Base-by-base conservation (phyloP, 2,797 vertebrate genomes). In the Chromis chromis region DNA sequence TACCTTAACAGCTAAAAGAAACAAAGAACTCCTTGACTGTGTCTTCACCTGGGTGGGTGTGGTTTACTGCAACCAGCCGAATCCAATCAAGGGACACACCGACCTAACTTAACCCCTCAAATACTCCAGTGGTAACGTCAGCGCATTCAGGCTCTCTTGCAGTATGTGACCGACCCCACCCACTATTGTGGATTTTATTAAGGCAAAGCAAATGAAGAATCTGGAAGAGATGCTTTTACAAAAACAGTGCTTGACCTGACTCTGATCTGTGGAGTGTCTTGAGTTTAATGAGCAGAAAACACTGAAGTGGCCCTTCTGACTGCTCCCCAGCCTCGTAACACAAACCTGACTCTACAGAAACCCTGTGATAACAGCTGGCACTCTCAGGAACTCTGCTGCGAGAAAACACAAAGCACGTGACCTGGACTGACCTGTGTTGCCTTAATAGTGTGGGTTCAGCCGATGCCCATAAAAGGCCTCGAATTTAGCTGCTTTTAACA, bases 311-410 rank as follows among this genome's bases (percentile, higher is more conserved):
- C 74, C 74, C 56, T 77, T 81, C 63, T 69, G 61, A 83, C 55
- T 1, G 21, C 78, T 80, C 83, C 59, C 67, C 40, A n/a, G 68
- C 77, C 86, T 77, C 61, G 48, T 71, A 83, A 85, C 65, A 65
- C 70, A 62, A 83, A 70, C 80, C 86, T 81, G 87, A 80, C 78
- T 82, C 56, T 79, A 81, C 89, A 89, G 69, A 89, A 87, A 83
- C 49, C 40, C 50, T 48, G 71, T 9, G 81, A 81, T 54, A 87
- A 80, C 87, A 87, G 78, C 81, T 88, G 85, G 84, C 75, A 67
- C 72, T 50, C 74, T 80, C 64, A 83, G 72, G 63, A 86, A 40
- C 75, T 42, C 78, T 28, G 64, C 78, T 74, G 82, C 4, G 53
- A 76, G 82, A 86, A 89, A 86, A 85, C 79, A 78, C 72, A 60